Percentiles rank a stretch among this genome's conserved stretches.
Conservation (phyloP, 2,888 invertebrate genomes). For the Scelioninae gen. 1 region DNA sequence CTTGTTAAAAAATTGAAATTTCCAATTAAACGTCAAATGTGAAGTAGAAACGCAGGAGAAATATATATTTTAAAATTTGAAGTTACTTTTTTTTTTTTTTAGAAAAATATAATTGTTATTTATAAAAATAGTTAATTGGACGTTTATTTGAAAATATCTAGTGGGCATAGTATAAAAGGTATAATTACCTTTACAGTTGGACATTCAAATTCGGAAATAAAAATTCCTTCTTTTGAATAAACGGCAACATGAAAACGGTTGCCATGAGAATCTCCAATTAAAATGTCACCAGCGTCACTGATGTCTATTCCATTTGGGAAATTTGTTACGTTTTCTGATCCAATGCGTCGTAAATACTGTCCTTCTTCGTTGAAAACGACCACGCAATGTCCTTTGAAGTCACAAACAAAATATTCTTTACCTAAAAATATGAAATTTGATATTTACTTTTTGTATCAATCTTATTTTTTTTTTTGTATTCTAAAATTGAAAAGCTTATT, state of each 20-base stretch:
- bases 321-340: constrained; percentile 97
- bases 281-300: constrained; percentile 97
- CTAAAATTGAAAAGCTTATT: too few relatives aligned
- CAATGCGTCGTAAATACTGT: constrained; percentile 95
- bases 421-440: constrained; percentile 86
- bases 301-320: constrained; percentile 99
- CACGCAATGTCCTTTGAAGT: constrained; percentile 99
- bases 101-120: too few relatives aligned
- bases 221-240: constrained; percentile 93
- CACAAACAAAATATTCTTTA: constrained; percentile 97
- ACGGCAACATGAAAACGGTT: constrained; percentile 99
- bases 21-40: too few relatives aligned
- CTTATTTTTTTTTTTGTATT: too few relatives aligned
- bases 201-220: constrained; percentile 97
- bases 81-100: not conserved
- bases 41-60: too few relatives aligned
- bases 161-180: too few relatives aligned
- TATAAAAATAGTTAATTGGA: too few relatives aligned
- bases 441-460: too few relatives aligned
- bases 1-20: too few relatives aligned
- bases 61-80: too few relatives aligned
- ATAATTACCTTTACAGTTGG: constrained; percentile 91
- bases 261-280: constrained; percentile 98
- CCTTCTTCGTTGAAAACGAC: constrained; percentile 98
- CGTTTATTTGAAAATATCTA: too few relatives aligned